Base-by-base conservation (phyloP, 2,888 invertebrate species). In the Mellilla xanthometata region DNA sequence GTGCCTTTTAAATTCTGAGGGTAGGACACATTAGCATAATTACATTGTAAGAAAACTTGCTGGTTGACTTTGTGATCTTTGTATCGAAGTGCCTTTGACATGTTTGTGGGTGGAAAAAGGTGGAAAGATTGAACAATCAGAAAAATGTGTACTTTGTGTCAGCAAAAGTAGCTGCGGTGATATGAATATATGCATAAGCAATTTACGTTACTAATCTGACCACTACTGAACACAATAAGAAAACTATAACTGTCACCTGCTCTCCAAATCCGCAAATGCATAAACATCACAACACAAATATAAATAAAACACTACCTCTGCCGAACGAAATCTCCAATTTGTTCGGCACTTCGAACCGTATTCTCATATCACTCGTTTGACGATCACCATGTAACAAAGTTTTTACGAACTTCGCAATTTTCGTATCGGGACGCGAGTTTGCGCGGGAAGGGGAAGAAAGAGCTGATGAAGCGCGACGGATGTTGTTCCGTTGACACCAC, bases 241-340 rank as follows among this genome's bases (percentile, higher is more conserved):
- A 24, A 24, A 35, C 23, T 26, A 19, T 12, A 15, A 13, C 41
- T 35, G 49, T 49, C 53, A 49, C 54, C 52, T 49, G 52, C 49
- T 45, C 40, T 49, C 38, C 50, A 33, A 44, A 35, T 38, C 43
- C 36, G 43, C 43, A 40, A 39, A 49, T 27, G 19, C 33, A 38
- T 45, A 35, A 47, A 33, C 49, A 43, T 28, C 50, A 38, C 29
- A 59, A 62, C 60, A 63, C 46, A 15, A 41, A 33, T 26, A 47
- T 8, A 60, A 69, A 53, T 33, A 62, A 63, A 69, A 68, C 65
- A 67, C 66, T 72, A 78, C 83, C 84, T 81, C 80, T 76, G 65
- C 84, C 84, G 57, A 89, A 87, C 61, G 76, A 72, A 63, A 89
- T 88, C 81, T 89, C 89, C 87, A 89, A 85, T 66, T 82, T 88